Percentiles rank a stretch among this genome's conserved stretches.
Conservation (phyloP, 2,113 vertebrate species). For the Lanius collurio region DNA sequence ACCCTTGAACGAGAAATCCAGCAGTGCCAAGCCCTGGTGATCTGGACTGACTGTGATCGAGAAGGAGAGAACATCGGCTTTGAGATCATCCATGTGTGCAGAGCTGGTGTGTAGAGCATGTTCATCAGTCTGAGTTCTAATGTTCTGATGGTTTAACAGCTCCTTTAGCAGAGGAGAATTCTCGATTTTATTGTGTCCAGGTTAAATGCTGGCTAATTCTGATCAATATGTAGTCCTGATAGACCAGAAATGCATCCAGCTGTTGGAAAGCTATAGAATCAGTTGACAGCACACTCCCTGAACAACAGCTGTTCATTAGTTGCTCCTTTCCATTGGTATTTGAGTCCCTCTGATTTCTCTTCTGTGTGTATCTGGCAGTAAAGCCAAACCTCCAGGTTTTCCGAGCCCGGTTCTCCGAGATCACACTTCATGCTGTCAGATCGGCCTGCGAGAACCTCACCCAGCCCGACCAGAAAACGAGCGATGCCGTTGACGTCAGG, state of each 20-base stretch:
- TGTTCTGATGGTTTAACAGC: neutral
- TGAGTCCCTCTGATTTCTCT: neutral
- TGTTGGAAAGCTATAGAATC: neutral
- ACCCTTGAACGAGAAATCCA: slow-evolving; percentile 88
- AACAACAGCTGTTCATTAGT: neutral
- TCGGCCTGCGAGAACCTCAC: slow-evolving; percentile 87
- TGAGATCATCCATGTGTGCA: slow-evolving; percentile 94
- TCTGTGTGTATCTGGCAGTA: slow-evolving; percentile 65
- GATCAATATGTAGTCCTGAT: neutral
- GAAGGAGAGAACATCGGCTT: slow-evolving; percentile 98
- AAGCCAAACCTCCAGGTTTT: slow-evolving; percentile 86
- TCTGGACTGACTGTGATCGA: slow-evolving; percentile 97
- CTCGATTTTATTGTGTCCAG: neutral
- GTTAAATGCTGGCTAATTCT: neutral
- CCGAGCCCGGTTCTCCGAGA: slow-evolving; percentile 95
- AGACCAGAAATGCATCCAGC: neutral
- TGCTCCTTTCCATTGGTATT: neutral
- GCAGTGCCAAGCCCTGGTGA: slow-evolving; percentile 89
- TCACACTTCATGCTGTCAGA: slow-evolving; percentile 85
- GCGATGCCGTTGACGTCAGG: slow-evolving; percentile 90
- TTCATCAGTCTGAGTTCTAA: neutral
- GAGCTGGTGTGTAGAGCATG: slow-evolving; percentile 82
- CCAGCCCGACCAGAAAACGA: slow-evolving; percentile 83
- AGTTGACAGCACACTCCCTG: accelerated
- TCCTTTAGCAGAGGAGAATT: neutral